A percentile compares a stretch with the other conserved stretches of the same genome.
Conservation (phyloP, 2,113 vertebrate genomes). For the Colaptes auratus region DNA sequence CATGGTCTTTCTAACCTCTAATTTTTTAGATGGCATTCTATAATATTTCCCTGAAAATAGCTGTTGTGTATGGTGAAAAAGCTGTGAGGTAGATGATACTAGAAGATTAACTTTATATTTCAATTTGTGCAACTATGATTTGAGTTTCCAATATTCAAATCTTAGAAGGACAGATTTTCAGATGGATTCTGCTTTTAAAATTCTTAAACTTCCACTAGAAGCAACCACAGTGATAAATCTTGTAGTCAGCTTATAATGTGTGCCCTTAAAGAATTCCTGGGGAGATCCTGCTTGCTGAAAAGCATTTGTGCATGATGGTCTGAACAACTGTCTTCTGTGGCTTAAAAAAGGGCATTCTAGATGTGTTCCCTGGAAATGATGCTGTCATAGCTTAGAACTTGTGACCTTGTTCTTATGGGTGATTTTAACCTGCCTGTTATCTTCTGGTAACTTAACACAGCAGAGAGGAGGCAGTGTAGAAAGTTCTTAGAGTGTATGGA, state of each 20-base stretch:
- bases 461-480: too few species aligned
- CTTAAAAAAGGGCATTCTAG: background rate
- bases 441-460: too few species aligned
- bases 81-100: background rate
- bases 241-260: background rate
- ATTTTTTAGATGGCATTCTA: background rate
- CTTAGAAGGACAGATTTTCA: background rate
- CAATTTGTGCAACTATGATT: background rate
- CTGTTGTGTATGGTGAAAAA: background rate
- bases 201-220: background rate
- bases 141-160: background rate
- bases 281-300: background rate
- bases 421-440: too few species aligned
- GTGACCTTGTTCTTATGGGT: too few species aligned
- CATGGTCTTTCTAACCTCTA: background rate
- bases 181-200: background rate
- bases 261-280: background rate
- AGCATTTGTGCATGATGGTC: background rate
- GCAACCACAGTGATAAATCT: background rate
- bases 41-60: background rate
- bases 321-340: background rate
- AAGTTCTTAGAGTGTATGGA: too few species aligned
- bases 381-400: background rate
- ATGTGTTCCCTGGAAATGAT: background rate
- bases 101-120: background rate